Conservation (phyloP, 2,113 vertebrate species). For the Scomber scombrus region DNA sequence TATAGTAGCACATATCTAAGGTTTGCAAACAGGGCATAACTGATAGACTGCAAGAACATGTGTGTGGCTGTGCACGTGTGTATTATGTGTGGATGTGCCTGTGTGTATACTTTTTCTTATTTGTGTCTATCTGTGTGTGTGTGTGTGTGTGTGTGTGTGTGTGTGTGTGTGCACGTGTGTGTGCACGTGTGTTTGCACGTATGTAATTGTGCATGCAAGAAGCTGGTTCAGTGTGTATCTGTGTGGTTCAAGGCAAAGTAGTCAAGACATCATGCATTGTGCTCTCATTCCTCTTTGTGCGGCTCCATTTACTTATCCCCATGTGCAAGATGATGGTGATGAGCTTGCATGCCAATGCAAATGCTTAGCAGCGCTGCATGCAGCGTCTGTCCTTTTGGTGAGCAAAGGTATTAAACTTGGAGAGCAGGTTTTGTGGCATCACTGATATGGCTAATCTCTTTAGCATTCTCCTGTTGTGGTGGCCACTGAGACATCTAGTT, state of each 20-base stretch:
- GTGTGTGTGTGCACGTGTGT: neutral
- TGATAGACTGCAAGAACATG: neutral
- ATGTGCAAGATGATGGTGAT: conserved; percentile 46
- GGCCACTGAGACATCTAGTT: conserved; percentile 63
- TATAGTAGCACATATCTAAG: neutral
- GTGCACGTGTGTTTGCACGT: neutral
- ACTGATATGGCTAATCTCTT: conserved; percentile 70
- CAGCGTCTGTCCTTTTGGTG: conserved; percentile 55
- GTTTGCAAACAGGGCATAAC: conserved; percentile 30
- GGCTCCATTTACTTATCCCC: conserved; percentile 62
- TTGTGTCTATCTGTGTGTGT: neutral
- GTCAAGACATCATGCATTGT: conserved; percentile 40
- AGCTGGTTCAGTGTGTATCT: conserved; percentile 27
- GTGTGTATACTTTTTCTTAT: neutral
- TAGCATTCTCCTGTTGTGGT: conserved; percentile 64
- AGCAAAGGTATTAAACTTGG: conserved; percentile 70
- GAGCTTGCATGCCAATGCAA: conserved; percentile 61
- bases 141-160: neutral
- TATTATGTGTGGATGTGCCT: neutral
- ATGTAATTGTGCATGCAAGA: conserved; percentile 19
- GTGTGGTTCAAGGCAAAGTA: conserved; percentile 37
- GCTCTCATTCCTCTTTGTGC: conserved; percentile 55
- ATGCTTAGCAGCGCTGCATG: conserved; percentile 52
- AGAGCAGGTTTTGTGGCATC: conserved; percentile 58
- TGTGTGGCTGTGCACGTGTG: neutral